phyloP scores from a whole-genome alignment of 2,797 vertebrate genomes.

The Tenualosa thibaudeaui region DNA sequence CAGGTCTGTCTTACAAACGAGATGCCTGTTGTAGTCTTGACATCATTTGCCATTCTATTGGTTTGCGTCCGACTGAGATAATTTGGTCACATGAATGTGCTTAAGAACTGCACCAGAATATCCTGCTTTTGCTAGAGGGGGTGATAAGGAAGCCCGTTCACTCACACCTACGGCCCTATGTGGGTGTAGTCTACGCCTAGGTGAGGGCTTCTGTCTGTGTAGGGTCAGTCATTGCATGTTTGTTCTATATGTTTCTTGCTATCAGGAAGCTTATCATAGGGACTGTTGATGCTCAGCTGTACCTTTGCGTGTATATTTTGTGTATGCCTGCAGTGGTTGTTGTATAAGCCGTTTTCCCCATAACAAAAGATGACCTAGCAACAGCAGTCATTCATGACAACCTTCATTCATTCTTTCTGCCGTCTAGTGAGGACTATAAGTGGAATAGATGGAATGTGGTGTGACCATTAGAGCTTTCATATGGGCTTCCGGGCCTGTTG shows the following conservation, averaged over 20 bases:
- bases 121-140: neutral
- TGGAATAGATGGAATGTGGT: neutral
- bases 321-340: neutral
- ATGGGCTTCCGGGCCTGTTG: neutral
- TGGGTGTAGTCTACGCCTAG: neutral
- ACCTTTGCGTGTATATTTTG: neutral
- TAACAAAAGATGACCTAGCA: slow-evolving; percentile 5
- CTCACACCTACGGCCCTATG: neutral
- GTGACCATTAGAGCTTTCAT: neutral
- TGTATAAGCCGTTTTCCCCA: neutral
- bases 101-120: neutral
- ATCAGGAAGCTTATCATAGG: neutral
- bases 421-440: neutral
- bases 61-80: neutral
- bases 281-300: neutral
- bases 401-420: neutral
- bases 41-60: neutral
- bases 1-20: neutral
- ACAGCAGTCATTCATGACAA: neutral
- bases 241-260: neutral
- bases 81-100: slow-evolving; percentile 16
- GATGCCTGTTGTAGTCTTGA: neutral
- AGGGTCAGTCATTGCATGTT: neutral
- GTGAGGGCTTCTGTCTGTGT: too few relatives aligned
- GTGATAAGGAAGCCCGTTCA: neutral